Percentiles rank a stretch among this genome's conserved stretches.
Conservation (phyloP, 1,140 invertebrate species). For the Diabrotica virgifera region DNA sequence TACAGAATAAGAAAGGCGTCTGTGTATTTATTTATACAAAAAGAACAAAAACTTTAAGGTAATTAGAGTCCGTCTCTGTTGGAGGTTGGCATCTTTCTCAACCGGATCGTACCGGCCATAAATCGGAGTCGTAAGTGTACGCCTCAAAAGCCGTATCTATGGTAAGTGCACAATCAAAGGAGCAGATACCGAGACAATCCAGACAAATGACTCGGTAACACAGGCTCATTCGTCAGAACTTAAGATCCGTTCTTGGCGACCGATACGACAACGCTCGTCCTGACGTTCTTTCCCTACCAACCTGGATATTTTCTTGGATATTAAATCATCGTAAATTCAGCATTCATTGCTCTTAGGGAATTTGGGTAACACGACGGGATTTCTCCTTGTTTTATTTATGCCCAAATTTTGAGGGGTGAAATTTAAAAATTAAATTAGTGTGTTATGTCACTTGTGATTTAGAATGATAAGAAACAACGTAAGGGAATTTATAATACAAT, state of each 20-base stretch:
- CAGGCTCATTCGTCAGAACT: constrained; percentile 25
- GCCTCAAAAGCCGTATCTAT: constrained; percentile 24
- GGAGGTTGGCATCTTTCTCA: background rate
- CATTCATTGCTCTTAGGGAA: background rate
- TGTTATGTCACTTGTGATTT: too few species aligned
- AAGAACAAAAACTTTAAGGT: too few species aligned
- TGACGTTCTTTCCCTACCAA: background rate
- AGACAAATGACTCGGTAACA: constrained; percentile 32
- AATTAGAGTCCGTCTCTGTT: too few species aligned
- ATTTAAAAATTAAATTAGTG: too few species aligned
- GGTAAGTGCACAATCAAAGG: constrained; percentile 31
- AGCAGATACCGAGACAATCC: constrained; percentile 30
- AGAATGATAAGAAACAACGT: too few species aligned
- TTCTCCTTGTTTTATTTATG: too few species aligned
- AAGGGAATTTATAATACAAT: too few species aligned
- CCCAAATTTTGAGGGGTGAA: too few species aligned
- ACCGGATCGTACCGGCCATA: background rate
- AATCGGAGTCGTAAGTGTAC: constrained; percentile 20
- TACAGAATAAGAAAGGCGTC: too few species aligned
- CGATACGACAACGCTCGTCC: background rate
- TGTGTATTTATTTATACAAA: too few species aligned
- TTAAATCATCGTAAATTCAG: background rate
- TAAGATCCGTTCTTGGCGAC: constrained; percentile 12
- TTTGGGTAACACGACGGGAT: too few species aligned
- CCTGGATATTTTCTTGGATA: background rate